phyloP scores from a whole-genome alignment of 2,888 invertebrate genomes.

The Drosophila robusta region DNA sequence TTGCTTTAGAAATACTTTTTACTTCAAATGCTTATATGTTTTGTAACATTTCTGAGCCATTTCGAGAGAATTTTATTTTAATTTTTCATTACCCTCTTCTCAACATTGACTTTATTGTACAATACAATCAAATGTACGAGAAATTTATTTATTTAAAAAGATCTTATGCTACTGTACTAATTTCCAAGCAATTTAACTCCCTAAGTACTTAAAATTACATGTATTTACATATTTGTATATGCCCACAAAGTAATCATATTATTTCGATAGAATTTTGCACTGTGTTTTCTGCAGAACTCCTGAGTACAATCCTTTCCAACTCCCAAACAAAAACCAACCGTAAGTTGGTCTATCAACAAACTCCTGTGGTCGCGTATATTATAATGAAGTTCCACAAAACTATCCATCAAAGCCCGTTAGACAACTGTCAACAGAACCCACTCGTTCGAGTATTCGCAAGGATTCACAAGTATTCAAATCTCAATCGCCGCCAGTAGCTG shows the following conservation, averaged over 20 bases:
- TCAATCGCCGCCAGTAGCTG: constrained; percentile 53
- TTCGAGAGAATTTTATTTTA: too few relatives aligned
- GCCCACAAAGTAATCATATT: background rate
- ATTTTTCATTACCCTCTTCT: too few relatives aligned
- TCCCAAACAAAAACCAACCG: constrained; percentile 7
- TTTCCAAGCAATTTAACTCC: background rate
- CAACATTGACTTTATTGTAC: too few relatives aligned
- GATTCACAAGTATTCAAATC: constrained; percentile 37
- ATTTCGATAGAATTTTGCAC: constrained; percentile 2
- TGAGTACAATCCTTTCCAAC: constrained; percentile 14
- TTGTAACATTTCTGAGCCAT: too few relatives aligned
- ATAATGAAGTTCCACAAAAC: constrained; percentile 61
- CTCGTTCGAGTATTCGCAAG: constrained; percentile 10
- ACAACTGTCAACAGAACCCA: constrained; percentile 66
- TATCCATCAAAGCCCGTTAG: constrained; percentile 67
- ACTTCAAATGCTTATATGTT: too few relatives aligned
- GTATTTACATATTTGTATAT: background rate
- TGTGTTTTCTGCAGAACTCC: constrained; percentile 1
- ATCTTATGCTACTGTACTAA: background rate
- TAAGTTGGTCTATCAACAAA: constrained; percentile 15
- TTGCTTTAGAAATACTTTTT: too few relatives aligned
- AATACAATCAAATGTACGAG: too few relatives aligned
- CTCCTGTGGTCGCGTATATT: background rate
- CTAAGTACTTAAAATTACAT: background rate
- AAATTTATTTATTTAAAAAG: too few relatives aligned